Percentiles rank a stretch among this genome's conserved stretches.
phyloP scores from a whole-genome alignment of 2,113 vertebrate genomes.

The Isichthys henryi region DNA sequence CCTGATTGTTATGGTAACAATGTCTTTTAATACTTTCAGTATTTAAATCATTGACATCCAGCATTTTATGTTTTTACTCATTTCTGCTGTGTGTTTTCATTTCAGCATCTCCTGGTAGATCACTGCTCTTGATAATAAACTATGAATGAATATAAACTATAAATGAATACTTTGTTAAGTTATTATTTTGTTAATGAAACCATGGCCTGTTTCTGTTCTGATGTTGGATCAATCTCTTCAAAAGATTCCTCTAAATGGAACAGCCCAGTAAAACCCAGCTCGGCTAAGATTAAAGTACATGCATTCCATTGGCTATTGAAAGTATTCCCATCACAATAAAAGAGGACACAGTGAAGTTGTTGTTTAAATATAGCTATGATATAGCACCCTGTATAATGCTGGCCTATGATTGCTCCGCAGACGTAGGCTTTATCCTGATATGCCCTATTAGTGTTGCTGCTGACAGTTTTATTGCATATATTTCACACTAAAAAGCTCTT shows the following conservation, averaged over 20 bases:
- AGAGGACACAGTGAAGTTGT: not conserved
- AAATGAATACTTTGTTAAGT: not conserved
- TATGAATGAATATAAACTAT: too few relatives aligned
- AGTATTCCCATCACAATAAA: constrained; percentile 1
- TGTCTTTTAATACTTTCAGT: not conserved
- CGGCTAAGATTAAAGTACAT: not conserved
- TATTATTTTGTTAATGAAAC: not conserved
- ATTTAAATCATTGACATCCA: not conserved
- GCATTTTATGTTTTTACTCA: not conserved
- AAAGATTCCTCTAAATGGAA: not conserved
- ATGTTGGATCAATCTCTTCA: not conserved
- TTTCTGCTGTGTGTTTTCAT: not conserved
- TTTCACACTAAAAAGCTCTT: not conserved
- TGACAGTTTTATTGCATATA: constrained; percentile 12
- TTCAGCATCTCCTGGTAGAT: not conserved
- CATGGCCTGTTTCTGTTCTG: not conserved
- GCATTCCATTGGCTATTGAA: not conserved
- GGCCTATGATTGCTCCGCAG: not conserved
- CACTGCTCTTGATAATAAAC: not conserved
- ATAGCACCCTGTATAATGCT: not conserved
- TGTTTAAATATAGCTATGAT: not conserved
- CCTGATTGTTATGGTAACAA: not conserved
- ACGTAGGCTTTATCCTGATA: not conserved
- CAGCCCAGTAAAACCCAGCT: not conserved
- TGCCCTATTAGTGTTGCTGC: not conserved